Evolutionary conservation across 2,888 invertebrate genomes (phyloP).

Genomic region (Tribolium freemani): DNA sequence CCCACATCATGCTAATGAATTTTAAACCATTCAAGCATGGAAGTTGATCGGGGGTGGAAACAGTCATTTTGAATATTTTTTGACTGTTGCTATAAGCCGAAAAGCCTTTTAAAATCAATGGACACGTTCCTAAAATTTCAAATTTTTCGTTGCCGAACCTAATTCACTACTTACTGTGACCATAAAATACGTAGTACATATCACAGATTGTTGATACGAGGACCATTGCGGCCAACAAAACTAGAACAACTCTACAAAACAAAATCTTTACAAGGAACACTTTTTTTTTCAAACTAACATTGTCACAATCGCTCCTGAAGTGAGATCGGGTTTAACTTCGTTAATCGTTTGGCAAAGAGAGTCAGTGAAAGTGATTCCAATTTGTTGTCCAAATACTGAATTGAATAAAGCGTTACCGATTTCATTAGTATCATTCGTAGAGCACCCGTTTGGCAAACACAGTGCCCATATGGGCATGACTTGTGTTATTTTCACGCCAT

Average conservation of each 20-base stretch:
- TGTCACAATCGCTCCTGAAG: slow-evolving; percentile 46
- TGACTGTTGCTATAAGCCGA: slow-evolving; percentile 54
- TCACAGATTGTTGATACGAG: slow-evolving; percentile 52
- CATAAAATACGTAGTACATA: slow-evolving; percentile 39
- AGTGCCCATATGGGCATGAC: slow-evolving; percentile 39
- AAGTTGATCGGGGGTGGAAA: slow-evolving; percentile 53
- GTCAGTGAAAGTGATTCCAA: slow-evolving; percentile 43
- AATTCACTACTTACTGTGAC: slow-evolving; percentile 38
- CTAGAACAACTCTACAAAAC: slow-evolving; percentile 48
- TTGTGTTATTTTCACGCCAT: not conserved
- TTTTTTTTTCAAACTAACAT: slow-evolving; percentile 47
- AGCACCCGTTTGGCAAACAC: slow-evolving; percentile 52
- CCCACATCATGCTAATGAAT: slow-evolving; percentile 65
- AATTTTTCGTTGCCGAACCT: not conserved
- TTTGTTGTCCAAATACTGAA: slow-evolving; percentile 20
- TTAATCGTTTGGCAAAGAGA: slow-evolving; percentile 49
- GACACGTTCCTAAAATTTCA: slow-evolving; percentile 46
- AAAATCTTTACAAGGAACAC: slow-evolving; percentile 9
- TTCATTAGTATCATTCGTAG: slow-evolving; percentile 66
- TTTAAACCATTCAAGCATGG: slow-evolving; percentile 55
- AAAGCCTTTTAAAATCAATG: slow-evolving; percentile 50
- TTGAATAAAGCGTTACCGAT: slow-evolving; percentile 53
- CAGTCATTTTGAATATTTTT: slow-evolving; percentile 51
- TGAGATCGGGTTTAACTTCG: slow-evolving; percentile 47
- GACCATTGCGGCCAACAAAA: slow-evolving; percentile 39